Evolutionary conservation across 1,140 invertebrate genomes (phyloP), one percentile per base, ranked within the genome.

Genomic region (Drosophila auraria): DNA sequence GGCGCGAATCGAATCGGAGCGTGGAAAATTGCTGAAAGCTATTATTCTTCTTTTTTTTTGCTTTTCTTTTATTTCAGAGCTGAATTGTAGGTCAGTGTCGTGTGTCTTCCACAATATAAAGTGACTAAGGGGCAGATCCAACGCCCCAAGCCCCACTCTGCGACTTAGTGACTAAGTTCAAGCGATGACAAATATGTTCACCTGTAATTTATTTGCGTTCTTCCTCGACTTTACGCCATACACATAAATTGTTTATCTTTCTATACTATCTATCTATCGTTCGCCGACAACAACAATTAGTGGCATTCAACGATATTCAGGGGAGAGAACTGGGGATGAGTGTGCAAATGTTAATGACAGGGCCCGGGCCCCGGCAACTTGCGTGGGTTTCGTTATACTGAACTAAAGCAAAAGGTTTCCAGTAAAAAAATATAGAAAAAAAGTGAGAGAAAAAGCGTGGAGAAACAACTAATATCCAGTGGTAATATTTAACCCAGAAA

Each of bases 231-330:
- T 38, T 47, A 57, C 42, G 49, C 47, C 36, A 33, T 70, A 63
- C 25, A 58, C 42, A 44, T 38, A 49, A 73, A 62, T 64, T 72
- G 81, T 81, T 74, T 84, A 84, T 77, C 71, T 80, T 49, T 38
- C 60, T 42, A n/a, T 42, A 30, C 71, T 68, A 30, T 56, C 60
- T 54, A 23, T 47, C 57, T 68, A 17, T 50, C 23, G 54, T 15
- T 11, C 3, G 60, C 15, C 45, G 42, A 30, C 63, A 78, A 78
- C 82, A 86, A 73, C 83, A 86, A 78, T 84, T 73, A 58, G 47
- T 59, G 61, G n/a, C 83, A 86, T 84, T 86, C 78, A 86, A 30
- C 57, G 45, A 62, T 9, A 44, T 44, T 30, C 36, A 7, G 54
- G 44, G 40, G 36, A 8, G 30, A 56, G 71, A 74, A 73, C 42